Evolutionary conservation across 1,140 invertebrate genomes (phyloP).

Genomic region (Geopemphigus sp.): DNA sequence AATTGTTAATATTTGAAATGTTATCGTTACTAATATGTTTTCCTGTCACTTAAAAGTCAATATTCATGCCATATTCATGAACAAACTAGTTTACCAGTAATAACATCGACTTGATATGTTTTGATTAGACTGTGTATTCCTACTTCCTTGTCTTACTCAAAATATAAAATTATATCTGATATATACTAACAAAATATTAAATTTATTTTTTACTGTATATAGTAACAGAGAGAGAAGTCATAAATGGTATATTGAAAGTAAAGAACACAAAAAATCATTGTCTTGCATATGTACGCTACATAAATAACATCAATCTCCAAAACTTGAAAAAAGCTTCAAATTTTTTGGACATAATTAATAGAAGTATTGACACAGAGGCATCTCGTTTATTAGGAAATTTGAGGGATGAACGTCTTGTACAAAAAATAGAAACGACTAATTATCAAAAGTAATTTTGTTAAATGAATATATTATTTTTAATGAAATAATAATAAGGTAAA

Average conservation of each 20-base stretch:
- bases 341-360: slow-evolving; percentile 91
- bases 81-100: too few species aligned
- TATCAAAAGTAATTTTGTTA: slow-evolving; percentile 69
- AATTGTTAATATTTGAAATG: too few species aligned
- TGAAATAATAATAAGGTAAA: too few species aligned
- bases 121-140: too few species aligned
- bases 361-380: slow-evolving; percentile 91
- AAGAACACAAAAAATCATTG: slow-evolving; percentile 95
- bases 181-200: too few species aligned
- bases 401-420: slow-evolving; percentile 80
- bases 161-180: too few species aligned
- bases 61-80: too few species aligned
- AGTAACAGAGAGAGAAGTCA: slow-evolving; percentile 97
- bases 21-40: too few species aligned
- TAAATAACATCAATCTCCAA: slow-evolving; percentile 96
- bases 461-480: too few species aligned
- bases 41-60: too few species aligned
- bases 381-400: slow-evolving; percentile 85
- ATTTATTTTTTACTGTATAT: slow-evolving; percentile 31
- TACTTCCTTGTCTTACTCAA: too few species aligned
- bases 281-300: slow-evolving; percentile 91
- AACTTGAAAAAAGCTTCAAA: slow-evolving; percentile 90
- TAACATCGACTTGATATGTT: too few species aligned
- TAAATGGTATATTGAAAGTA: slow-evolving; percentile 90
- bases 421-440: slow-evolving; percentile 85